Evolutionary conservation across 2,797 vertebrate genomes (phyloP), one percentile per base, ranked within the genome.

Genomic region (Propithecus deckenii): DNA sequence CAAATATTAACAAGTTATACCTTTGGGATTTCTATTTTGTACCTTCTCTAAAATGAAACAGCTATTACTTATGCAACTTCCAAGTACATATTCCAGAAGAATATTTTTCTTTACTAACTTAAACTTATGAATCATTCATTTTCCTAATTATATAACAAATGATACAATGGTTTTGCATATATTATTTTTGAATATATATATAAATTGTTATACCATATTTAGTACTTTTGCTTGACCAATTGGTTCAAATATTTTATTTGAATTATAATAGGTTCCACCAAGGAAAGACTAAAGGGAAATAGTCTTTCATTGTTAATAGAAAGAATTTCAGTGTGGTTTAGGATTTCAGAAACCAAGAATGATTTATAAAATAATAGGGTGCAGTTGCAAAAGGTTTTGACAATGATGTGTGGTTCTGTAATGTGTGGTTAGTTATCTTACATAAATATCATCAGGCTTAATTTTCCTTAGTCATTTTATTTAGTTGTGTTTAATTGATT

Each of bases 261-360:
- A 95, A 89, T 93, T 69, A 79, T 52, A 75, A 69, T 65, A 38
- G n/a, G 46, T 63, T 75, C 43, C 11, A 88, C n/a, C 65, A 92
- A 85, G n/a, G 14, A 28, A 80, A 65, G 14, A 11, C n/a, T 92
- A 87, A 80, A 57, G 48, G 63, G 5, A 2, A 63, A 18, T 17
- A n/a, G 5, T 32, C 15, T 41, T 87, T 86, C 32, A 41, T 20
- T 86, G 23, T 71, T 86, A 81, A 80, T 25, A 84, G 32, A 63
- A 84, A 96, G 7, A 17, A 92, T 92, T 69, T 81, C 9, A 72
- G 23, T 87, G 5, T 89, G 30, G 38, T n/a, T 71, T 96, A 67
- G 11, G 13, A 92, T 91, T 96, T 95, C 35, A 81, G 46, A 94
- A 93, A 61, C 76, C 52, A 90, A 48, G 30, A 86, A 41, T 52